A percentile compares a stretch with the other conserved stretches of the same genome.
phyloP scores from a whole-genome alignment of 2,113 vertebrate genomes.

The Corythaeola cristata region DNA sequence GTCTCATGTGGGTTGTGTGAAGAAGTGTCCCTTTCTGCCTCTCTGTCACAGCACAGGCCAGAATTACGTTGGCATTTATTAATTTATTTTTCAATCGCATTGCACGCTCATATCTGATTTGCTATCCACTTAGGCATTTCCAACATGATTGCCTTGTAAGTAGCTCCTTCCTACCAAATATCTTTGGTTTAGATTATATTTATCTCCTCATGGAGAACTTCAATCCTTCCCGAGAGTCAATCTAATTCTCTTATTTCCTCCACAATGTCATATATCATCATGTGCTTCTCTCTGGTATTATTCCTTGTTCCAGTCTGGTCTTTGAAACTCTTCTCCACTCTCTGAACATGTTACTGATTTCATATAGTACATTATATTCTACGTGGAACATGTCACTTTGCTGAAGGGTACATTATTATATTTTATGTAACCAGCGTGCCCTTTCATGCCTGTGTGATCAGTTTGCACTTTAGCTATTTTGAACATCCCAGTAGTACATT shows the following conservation, averaged over 20 bases:
- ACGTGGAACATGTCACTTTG: background rate
- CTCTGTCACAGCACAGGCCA: background rate
- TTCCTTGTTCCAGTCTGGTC: background rate
- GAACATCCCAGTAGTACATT: background rate
- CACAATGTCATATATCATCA: background rate
- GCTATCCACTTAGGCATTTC: background rate
- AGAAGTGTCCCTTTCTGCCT: background rate
- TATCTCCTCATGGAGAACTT: constrained; percentile 15
- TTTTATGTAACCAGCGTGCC: background rate
- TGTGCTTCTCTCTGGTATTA: background rate
- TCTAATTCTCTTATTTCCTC: constrained; percentile 32
- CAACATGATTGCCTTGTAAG: background rate
- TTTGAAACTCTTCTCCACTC: background rate
- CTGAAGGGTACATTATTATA: background rate
- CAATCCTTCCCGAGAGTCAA: background rate
- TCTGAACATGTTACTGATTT: background rate
- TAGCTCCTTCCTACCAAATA: background rate
- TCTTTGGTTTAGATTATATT: constrained; percentile 6
- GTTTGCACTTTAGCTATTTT: constrained; percentile 13
- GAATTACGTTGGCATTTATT: background rate
- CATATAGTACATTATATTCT: background rate
- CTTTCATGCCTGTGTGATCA: background rate
- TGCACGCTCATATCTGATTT: background rate
- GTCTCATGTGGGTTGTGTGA: background rate
- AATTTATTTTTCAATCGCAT: background rate